Conservation (phyloP, 2,888 invertebrate species). For the Physocephala rufipes region DNA sequence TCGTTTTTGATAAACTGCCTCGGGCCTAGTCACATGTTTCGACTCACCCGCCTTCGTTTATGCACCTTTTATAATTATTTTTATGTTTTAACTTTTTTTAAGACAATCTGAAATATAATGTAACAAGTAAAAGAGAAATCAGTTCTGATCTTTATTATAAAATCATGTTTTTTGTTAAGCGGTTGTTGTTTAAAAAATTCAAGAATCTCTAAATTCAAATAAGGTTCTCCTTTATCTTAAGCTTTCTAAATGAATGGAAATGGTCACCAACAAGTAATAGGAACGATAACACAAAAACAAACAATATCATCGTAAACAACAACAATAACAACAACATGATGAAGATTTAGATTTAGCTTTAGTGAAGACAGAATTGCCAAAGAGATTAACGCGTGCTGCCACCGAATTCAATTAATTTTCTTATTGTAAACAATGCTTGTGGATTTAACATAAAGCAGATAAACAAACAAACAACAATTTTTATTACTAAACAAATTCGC, state of each 20-base stretch:
- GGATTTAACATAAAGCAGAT: not conserved
- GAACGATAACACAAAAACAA: constrained; percentile 6
- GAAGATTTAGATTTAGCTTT: not conserved
- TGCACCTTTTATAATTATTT: no score
- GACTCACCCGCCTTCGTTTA: no score
- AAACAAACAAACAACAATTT: constrained; percentile 11
- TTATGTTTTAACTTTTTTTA: no score
- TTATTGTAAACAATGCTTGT: constrained; percentile 17
- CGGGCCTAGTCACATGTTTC: no score
- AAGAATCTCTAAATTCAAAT: no score
- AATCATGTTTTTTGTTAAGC: constrained; percentile 19
- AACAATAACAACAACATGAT: constrained; percentile 1
- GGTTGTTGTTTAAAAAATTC: not conserved
- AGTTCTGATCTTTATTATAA: no score
- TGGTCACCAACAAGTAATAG: not conserved
- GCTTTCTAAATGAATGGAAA: constrained; percentile 4
- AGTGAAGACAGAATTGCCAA: not conserved
- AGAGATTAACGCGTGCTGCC: constrained; percentile 23
- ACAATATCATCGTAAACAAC: not conserved
- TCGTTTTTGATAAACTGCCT: no score
- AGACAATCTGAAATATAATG: no score
- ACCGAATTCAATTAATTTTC: constrained; percentile 38
- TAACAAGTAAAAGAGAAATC: no score
- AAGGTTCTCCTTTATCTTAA: not conserved
- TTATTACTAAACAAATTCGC: no score